phyloP scores from a whole-genome alignment of 2,797 vertebrate species.

The Cygnus olor region DNA sequence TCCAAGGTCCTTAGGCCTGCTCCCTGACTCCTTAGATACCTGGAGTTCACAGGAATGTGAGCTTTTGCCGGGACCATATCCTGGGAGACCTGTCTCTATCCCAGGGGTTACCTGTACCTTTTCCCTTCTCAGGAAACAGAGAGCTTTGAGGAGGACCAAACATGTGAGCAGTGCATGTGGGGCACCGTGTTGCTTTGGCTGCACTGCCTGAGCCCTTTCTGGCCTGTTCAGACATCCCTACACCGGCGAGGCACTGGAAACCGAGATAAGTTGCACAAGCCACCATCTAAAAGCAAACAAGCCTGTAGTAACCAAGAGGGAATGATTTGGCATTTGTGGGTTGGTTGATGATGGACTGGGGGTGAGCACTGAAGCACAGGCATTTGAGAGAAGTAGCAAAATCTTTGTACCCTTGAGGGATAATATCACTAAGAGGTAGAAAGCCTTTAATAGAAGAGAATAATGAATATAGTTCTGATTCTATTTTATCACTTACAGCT shows the following conservation, averaged over 20 bases:
- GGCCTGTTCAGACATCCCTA: background rate
- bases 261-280: background rate
- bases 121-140: background rate
- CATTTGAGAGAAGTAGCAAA: background rate
- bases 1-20: background rate
- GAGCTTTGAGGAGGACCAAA: background rate
- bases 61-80: background rate
- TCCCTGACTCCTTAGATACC: background rate
- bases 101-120: background rate
- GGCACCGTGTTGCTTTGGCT: background rate
- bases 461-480: background rate
- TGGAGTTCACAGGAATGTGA: background rate
- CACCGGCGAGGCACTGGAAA: background rate
- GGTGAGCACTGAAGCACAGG: background rate
- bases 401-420: background rate
- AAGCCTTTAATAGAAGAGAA: background rate
- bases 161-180: rapidly evolving
- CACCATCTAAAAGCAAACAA: background rate
- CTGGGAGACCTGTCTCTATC: background rate
- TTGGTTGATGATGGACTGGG: background rate
- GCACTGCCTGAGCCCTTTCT: background rate
- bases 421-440: background rate
- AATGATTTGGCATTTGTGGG: background rate
- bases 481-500: background rate
- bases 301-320: background rate